Conservation (phyloP, 2,797 vertebrate species). For the Cheracebus regulus region DNA sequence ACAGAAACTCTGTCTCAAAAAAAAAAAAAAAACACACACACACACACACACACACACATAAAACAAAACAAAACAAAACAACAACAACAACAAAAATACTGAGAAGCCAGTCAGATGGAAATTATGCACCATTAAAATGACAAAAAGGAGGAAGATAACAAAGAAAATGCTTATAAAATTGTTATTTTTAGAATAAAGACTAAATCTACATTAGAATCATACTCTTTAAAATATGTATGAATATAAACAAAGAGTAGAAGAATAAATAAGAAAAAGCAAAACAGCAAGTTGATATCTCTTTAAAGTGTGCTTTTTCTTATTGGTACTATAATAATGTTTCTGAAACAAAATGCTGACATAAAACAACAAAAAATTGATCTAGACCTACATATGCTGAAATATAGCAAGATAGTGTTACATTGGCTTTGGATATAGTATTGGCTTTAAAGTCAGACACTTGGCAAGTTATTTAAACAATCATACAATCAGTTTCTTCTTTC, state of each 20-base stretch:
- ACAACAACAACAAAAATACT: too few relatives aligned
- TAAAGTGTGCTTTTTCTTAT: background rate
- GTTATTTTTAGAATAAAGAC: background rate
- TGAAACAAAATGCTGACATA: background rate
- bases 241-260: conserved; percentile 5
- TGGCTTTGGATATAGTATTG: background rate
- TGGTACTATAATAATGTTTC: background rate
- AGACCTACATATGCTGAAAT: background rate
- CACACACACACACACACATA: too few relatives aligned
- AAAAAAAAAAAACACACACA: too few relatives aligned
- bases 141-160: background rate
- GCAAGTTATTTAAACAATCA: background rate
- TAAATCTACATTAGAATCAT: background rate
- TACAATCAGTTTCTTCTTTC: background rate
- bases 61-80: too few relatives aligned
- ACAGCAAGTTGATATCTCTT: background rate
- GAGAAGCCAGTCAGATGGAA: conserved; percentile 38
- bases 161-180: background rate
- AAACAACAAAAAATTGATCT: background rate
- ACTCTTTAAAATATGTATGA: background rate
- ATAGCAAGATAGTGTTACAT: background rate
- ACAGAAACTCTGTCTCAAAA: too few relatives aligned
- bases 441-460: background rate
- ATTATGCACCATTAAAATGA: conserved; percentile 16
- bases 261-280: background rate